phyloP scores from a whole-genome alignment of 37 sponge, comb jelly and placozoan genomes.

The Petrosia ficiformis region DNA sequence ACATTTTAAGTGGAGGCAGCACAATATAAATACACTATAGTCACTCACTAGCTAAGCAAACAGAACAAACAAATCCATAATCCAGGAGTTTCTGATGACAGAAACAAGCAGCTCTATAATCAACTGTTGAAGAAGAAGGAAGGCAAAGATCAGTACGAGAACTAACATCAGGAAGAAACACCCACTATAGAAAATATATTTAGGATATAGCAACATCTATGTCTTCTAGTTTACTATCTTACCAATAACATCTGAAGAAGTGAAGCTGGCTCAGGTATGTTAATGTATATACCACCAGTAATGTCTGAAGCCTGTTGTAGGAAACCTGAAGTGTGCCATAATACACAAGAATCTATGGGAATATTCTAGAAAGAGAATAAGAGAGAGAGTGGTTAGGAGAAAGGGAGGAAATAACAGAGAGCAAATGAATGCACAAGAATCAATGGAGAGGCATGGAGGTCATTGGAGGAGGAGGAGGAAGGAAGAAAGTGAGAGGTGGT shows the following conservation, averaged over 20 bases:
- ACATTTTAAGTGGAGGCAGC: no score
- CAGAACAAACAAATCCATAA: conserved; percentile 87
- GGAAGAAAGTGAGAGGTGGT: no score
- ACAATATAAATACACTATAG: no score
- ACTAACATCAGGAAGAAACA: conserved; percentile 68
- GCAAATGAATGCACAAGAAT: no score
- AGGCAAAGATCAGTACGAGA: conserved; percentile 39
- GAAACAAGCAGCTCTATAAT: conserved; percentile 92
- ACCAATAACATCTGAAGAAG: conserved; percentile 84
- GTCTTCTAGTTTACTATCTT: conserved; percentile 3
- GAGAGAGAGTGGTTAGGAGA: no score
- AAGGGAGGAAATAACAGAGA: no score
- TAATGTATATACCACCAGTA: conserved; percentile 83
- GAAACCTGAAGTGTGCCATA: conserved; percentile 84
- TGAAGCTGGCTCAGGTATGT: conserved; percentile 52
- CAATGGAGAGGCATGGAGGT: no score
- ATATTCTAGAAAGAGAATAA: conserved; percentile 49
- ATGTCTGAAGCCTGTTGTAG: conserved; percentile 95
- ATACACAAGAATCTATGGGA: conserved; percentile 86
- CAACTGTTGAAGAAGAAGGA: conserved; percentile 62
- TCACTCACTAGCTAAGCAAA: conserved; percentile 91
- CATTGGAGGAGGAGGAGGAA: no score
- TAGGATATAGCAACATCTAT: neutral
- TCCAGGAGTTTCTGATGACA: conserved; percentile 87
- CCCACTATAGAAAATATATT: conserved; percentile 49